A percentile compares a stretch with the other conserved stretches of the same genome.
These are phyloP conservation scores for Sciaenops ocellatus DNA, from an alignment of 2,797 vertebrate species.

Conservation along the genomic window DNA sequence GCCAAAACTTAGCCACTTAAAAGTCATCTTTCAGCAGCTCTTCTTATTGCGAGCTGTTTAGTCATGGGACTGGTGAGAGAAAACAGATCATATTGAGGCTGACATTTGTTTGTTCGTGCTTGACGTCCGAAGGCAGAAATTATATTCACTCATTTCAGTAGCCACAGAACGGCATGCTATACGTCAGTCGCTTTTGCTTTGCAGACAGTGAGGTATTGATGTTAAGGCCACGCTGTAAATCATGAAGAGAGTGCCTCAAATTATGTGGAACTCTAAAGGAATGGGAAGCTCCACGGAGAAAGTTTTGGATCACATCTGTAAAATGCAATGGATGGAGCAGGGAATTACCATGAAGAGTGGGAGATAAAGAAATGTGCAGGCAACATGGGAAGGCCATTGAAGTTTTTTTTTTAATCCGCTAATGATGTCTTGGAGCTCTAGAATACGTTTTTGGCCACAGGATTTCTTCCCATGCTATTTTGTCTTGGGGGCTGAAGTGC, in stretches of 20 bases:
- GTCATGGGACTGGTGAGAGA: constrained; percentile 49
- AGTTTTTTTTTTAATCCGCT: constrained; percentile 63
- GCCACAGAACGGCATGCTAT: constrained; percentile 56
- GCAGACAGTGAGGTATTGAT: constrained; percentile 68
- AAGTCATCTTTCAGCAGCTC: constrained; percentile 62
- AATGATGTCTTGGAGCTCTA: constrained; percentile 72
- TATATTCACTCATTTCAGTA: constrained; percentile 52
- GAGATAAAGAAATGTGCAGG: constrained; percentile 80
- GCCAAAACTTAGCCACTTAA: constrained; percentile 51
- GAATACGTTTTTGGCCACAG: constrained; percentile 65
- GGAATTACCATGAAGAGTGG: constrained; percentile 57
- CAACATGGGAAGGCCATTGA: constrained; percentile 70
- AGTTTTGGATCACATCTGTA: constrained; percentile 48
- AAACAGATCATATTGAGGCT: constrained; percentile 66
- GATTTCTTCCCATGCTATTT: constrained; percentile 80
- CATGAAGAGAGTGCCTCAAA: constrained; percentile 71
- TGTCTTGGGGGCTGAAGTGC: constrained; percentile 67
- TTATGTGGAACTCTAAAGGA: constrained; percentile 67
- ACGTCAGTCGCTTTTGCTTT: constrained; percentile 39
- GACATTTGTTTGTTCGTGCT: constrained; percentile 70
- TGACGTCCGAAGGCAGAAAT: constrained; percentile 64
- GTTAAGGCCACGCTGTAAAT: constrained; percentile 68
- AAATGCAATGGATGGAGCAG: constrained; percentile 57
- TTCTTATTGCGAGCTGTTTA: constrained; percentile 42
- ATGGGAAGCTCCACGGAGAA: constrained; percentile 53